Conservation (phyloP, 2,113 vertebrate species). For the Fregata magnificens region DNA sequence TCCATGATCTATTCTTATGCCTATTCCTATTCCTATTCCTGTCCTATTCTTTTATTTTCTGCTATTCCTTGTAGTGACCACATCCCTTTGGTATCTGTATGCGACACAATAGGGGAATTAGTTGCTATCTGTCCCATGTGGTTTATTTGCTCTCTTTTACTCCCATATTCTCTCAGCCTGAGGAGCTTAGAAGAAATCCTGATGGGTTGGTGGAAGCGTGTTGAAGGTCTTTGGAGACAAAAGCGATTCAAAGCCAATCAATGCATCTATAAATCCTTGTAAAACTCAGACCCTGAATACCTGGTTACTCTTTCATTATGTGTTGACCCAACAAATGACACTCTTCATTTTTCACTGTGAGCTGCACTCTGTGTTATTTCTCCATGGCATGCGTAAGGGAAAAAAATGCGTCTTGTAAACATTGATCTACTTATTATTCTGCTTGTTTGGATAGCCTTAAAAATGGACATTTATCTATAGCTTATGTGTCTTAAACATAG, state of each 20-base stretch:
- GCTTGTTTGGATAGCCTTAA: constrained; percentile 12
- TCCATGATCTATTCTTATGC: background rate
- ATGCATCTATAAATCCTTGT: constrained; percentile 37
- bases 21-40: no score
- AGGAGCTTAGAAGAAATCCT: background rate
- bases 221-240: constrained; percentile 25
- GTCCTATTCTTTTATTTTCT: background rate
- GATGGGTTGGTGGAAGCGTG: background rate
- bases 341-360: constrained; percentile 6
- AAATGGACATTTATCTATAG: background rate
- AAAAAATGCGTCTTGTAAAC: constrained; percentile 1
- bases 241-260: constrained; percentile 24
- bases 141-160: background rate
- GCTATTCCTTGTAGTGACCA: background rate
- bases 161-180: background rate
- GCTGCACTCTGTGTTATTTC: background rate
- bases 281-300: constrained; percentile 15
- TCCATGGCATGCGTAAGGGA: background rate
- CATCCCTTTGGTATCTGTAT: background rate
- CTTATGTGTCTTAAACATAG: background rate
- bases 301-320: constrained; percentile 22
- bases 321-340: background rate
- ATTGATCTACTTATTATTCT: constrained; percentile 28
- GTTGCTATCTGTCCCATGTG: background rate
- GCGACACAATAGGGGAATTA: background rate